Conservation (phyloP, 2,888 invertebrate species). For the Gari tellinella region DNA sequence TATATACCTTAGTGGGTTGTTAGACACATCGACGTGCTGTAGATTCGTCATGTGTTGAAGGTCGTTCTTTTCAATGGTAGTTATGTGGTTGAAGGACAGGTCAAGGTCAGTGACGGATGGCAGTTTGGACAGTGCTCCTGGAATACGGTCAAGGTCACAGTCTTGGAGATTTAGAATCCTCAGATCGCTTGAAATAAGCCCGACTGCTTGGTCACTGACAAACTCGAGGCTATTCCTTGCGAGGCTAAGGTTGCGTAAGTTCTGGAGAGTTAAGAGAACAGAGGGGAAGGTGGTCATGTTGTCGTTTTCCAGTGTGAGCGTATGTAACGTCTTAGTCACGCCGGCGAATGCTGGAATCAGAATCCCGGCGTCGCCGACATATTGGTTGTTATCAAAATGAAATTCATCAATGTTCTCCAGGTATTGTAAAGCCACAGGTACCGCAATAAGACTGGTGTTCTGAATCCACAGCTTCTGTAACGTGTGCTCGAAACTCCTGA, state of each 20-base stretch:
- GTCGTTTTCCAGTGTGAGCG: conserved; percentile 58
- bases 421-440: conserved; percentile 57
- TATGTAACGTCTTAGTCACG: conserved; percentile 23
- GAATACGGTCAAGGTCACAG: conserved; percentile 62
- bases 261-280: conserved; percentile 47
- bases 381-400: conserved; percentile 61
- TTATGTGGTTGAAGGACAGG: conserved; percentile 59
- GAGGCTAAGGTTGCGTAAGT: conserved; percentile 49
- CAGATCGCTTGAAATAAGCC: conserved; percentile 40
- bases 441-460: conserved; percentile 45
- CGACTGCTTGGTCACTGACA: conserved; percentile 60
- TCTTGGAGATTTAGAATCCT: conserved; percentile 49
- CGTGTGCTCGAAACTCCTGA: conserved; percentile 60
- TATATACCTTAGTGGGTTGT: conserved; percentile 59
- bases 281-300: conserved; percentile 56
- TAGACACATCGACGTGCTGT: conserved; percentile 32
- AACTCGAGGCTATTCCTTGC: conserved; percentile 58
- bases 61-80: conserved; percentile 63
- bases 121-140: conserved; percentile 56
- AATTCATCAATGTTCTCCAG: conserved; percentile 41
- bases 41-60: conserved; percentile 40
- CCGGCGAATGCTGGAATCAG: conserved; percentile 61
- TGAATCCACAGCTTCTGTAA: conserved; percentile 50
- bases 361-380: conserved; percentile 58
- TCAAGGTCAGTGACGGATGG: conserved; percentile 41